phyloP scores from a whole-genome alignment of 1,140 invertebrate genomes.

The Asobara japonica region DNA sequence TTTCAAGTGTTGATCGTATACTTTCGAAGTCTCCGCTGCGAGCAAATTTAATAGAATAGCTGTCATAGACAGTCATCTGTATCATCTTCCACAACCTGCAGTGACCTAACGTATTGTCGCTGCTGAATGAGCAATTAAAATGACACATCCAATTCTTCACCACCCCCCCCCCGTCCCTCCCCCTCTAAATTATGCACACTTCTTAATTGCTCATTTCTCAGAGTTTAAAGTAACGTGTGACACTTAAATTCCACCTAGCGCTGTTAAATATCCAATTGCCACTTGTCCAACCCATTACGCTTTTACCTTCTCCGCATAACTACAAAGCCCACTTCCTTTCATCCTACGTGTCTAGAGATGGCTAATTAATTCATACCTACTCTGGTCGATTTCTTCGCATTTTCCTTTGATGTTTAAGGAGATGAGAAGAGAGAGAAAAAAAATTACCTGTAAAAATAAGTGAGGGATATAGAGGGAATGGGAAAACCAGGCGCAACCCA shows the following conservation, averaged over 20 bases:
- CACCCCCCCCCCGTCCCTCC: neutral
- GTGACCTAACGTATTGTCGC: neutral
- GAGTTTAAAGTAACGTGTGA: neutral
- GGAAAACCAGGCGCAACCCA: neutral
- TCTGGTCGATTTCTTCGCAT: neutral
- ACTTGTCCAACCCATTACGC: constrained; percentile 10
- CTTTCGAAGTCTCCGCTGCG: too few species aligned
- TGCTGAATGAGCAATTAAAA: neutral
- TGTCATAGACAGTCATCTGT: too few species aligned
- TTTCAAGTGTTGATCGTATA: too few species aligned
- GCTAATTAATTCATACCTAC: constrained; percentile 24
- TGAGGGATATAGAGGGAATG: neutral
- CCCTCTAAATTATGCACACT: neutral
- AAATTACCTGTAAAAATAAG: neutral
- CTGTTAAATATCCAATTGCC: constrained; percentile 14
- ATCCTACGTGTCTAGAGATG: constrained; percentile 19
- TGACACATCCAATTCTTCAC: neutral
- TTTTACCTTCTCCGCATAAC: neutral
- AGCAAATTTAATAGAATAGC: too few species aligned
- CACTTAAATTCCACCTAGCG: neutral
- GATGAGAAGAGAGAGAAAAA: neutral
- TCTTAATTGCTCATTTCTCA: neutral
- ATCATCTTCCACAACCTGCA: too few species aligned
- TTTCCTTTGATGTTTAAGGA: constrained; percentile 16
- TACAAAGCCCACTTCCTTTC: constrained; percentile 16